phyloP scores from a whole-genome alignment of 2,797 vertebrate species.

The Sylvia borin region DNA sequence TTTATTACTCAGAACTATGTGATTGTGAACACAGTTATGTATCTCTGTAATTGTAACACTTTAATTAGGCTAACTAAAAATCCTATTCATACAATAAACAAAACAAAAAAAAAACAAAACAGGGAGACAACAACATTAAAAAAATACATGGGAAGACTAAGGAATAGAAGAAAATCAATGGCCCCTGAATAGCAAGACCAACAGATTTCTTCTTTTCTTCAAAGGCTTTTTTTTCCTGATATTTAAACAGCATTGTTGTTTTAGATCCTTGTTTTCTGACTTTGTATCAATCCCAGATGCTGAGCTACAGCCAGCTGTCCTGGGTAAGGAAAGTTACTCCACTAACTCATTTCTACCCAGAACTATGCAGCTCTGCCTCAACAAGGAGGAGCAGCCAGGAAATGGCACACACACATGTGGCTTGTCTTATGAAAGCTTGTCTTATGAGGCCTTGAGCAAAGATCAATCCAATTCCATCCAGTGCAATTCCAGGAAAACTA shows the following conservation, averaged over 20 bases:
- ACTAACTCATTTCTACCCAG: background rate
- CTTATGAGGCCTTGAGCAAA: background rate
- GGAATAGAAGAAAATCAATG: background rate
- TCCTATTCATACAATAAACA: background rate
- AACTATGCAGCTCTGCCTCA: background rate
- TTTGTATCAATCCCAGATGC: background rate
- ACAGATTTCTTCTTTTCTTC: background rate
- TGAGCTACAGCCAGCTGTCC: background rate
- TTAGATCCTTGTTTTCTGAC: background rate
- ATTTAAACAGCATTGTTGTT: background rate
- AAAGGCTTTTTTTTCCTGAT: background rate
- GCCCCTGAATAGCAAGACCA: background rate
- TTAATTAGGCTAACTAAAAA: background rate
- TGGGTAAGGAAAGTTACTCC: background rate
- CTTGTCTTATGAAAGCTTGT: background rate
- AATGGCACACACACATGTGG: rapidly evolving
- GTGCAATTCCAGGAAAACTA: background rate
- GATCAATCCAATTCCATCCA: background rate
- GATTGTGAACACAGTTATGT: background rate
- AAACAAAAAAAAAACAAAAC: background rate
- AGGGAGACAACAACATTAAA: background rate
- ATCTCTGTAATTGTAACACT: background rate
- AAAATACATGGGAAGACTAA: background rate
- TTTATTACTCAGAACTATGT: background rate
- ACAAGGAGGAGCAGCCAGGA: background rate